Base-by-base conservation (phyloP, 2,797 vertebrate genomes). In the Denticeps clupeoides region DNA sequence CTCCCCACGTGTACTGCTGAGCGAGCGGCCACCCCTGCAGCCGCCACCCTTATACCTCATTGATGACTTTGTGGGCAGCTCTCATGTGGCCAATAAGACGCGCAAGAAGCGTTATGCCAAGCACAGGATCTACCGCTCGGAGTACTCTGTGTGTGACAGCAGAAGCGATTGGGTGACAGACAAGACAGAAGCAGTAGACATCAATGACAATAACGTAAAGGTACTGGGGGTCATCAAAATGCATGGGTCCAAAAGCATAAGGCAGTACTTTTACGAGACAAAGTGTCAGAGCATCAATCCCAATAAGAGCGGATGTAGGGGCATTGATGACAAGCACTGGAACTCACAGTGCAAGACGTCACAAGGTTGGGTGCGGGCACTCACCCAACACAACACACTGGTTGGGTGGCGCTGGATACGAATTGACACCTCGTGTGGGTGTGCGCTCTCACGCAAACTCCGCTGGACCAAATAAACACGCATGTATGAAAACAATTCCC, bases 281-380 rank as follows among this genome's bases (percentile, higher is more conserved):
- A 82, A 84, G 47, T 99, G 95, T 68, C 84, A 83, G 59, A 86
- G 81, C 58, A 70, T 78, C 33, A 81, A 80, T 60, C 81, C 90
- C 0, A 78, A 82, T 15, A 93, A 87, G 69, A 87, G 78, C 0
- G 87, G 93, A 47, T 99, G 95, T 70, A 80, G 89, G 1, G 95
- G 95, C n/a, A 97, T 99, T 0, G 94, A 99, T 0, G 86, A 90
- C 53, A 97, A 94, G 79, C 90, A 95, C 83, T 99, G 93, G 93
- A 98, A 97, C 70, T 99, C 95, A 3, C 89, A 97, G 79, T 99
- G 95, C 71, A 97, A 96, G 83, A 94, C 92, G 0, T 87, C 88
- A 5, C 92, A 99, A 70, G 91, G 91, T 0, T 91, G 83, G 0
- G 95, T 99, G 11, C 82, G 95, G 18, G 95, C 95, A 28, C 81